Evolutionary conservation across 2,888 invertebrate species (phyloP), one percentile per base, ranked within the genome.

Genomic region (Orthonevra nobilis): DNA sequence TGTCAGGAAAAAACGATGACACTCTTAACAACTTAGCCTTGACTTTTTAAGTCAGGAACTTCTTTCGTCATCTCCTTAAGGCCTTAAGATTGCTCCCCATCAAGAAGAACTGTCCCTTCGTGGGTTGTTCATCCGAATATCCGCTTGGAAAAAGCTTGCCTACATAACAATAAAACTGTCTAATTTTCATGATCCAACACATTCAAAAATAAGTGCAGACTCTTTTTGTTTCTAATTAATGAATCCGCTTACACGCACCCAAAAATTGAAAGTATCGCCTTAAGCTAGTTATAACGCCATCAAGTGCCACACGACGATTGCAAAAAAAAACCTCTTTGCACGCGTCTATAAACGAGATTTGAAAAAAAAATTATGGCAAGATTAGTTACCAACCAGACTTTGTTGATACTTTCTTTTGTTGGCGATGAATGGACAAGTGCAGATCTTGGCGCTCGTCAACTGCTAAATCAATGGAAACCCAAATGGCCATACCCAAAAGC

Each of bases 391-490:
- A 32, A 40, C 42, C 17, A 42, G n/a, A 58, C 14, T 3, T 34
- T 9, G 28, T 17, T 12, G 17, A 46, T 38, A 54, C 54, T 38
- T 61, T 61, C 60, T 46, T 61, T 46, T 46, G 46, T 61, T 36
- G 3, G 34, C 48, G 7, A 14, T 26, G 3, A 36, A 17, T 15
- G 38, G 12, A 10, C 36, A 46, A 48, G 60, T 61, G 46, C 7
- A 36, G 28, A 6, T n/a, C 20, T 26, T 17, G 40, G 56, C 14
- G 34, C 56, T 44, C 42, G 19, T 3, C 32, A 54, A n/a, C 42
- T 44, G 26, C 19, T 42, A 42, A 64, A 46, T 40, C 44, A 34
- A 52, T 54, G 42, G 14, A 26, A 54, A 15, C n/a, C n/a, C n/a
- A n/a, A n/a, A 46, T 30, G 26, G 12, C 23, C 26, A 19, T 54